Conservation (phyloP, 2,797 vertebrate species). For the Natrix natrix region DNA sequence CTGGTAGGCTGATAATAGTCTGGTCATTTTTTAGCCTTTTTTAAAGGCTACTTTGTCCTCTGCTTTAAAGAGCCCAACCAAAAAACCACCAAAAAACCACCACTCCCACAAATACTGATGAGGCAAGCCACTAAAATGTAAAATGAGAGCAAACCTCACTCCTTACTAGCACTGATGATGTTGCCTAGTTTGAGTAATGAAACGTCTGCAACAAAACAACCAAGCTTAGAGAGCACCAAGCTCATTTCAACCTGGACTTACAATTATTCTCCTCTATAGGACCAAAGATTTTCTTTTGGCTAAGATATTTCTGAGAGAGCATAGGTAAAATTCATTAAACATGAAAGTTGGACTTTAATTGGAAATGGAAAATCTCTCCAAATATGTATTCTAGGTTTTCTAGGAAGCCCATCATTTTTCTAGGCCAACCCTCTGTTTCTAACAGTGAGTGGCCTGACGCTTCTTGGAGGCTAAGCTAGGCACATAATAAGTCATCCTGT, state of each 20-base stretch:
- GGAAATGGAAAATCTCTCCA: neutral
- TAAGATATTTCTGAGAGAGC: neutral
- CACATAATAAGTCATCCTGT: neutral
- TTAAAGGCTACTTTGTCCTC: neutral
- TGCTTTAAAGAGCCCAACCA: neutral
- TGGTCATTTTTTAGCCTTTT: neutral
- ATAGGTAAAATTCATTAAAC: neutral
- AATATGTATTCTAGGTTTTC: neutral
- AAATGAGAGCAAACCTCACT: neutral
- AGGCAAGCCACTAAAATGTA: neutral
- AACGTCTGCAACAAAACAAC: neutral
- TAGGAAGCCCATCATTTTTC: neutral
- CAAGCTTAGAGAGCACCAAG: neutral
- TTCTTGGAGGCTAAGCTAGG: neutral
- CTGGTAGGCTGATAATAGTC: neutral
- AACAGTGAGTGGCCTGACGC: neutral
- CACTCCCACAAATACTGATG: neutral
- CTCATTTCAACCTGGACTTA: neutral
- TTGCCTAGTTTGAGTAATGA: neutral
- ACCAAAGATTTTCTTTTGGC: neutral
- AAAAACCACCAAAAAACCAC: neutral
- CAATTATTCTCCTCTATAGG: neutral
- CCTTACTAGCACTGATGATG: neutral
- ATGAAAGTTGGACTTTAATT: neutral
- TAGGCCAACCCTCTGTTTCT: neutral